These are phyloP conservation scores for Onychostruthus taczanowskii DNA, from an alignment of 2,113 vertebrate genomes.

Conservation along the genomic window DNA sequence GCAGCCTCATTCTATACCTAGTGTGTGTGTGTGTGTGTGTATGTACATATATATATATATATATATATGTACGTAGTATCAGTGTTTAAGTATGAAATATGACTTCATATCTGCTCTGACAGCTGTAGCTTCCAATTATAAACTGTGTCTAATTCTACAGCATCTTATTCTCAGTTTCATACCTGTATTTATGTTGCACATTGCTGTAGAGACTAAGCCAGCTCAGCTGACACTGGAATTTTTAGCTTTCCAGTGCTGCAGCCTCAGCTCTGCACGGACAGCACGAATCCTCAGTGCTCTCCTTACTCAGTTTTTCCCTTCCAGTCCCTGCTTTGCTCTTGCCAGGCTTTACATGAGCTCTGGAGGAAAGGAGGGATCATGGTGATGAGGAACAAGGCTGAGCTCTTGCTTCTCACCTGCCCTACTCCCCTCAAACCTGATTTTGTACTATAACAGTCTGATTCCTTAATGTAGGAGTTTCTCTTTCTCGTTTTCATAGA, in stretches of 20 bases:
- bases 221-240: conserved; percentile 50
- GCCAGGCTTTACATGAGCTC: not conserved
- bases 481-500: not conserved
- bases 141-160: conserved; percentile 21
- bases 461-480: not conserved
- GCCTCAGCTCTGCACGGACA: not conserved
- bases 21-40: not conserved
- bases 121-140: conserved; percentile 61
- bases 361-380: not conserved
- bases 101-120: conserved; percentile 36
- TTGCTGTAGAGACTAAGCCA: conserved; percentile 35
- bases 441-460: not conserved
- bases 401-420: not conserved
- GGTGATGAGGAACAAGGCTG: not conserved
- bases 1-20: not conserved
- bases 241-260: conserved; percentile 7
- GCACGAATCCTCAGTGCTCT: not conserved
- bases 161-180: conserved; percentile 47
- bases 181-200: conserved; percentile 51
- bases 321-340: not conserved
- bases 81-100: conserved; percentile 34
- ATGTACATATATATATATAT: not conserved
- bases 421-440: not conserved
- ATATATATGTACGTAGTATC: not conserved
- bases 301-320: not conserved